Evolutionary conservation across 2,888 invertebrate genomes (phyloP).

Genomic region (Clistopyga incitator): DNA sequence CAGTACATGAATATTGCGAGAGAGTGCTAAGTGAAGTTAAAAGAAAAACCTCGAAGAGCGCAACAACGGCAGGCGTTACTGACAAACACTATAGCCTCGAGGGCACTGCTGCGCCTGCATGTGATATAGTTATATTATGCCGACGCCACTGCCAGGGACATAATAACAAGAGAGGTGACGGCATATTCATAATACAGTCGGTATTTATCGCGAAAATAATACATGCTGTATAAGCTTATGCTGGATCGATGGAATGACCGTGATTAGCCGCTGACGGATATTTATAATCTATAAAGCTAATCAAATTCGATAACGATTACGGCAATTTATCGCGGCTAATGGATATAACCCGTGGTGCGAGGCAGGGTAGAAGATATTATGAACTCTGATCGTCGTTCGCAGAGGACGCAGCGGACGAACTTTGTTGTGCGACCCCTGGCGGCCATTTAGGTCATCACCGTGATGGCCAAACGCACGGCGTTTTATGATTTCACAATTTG

Average conservation of each 20-base stretch:
- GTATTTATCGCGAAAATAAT: conserved; percentile 25
- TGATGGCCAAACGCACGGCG: background rate
- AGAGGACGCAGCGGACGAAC: background rate
- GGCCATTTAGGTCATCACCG: background rate
- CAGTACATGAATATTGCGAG: conserved; percentile 24
- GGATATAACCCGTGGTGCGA: background rate
- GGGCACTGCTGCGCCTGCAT: background rate
- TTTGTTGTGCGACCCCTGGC: background rate
- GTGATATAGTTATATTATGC: conserved; percentile 2
- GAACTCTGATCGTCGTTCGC: background rate
- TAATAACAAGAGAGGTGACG: conserved; percentile 27
- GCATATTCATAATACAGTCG: conserved; percentile 26
- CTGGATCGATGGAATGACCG: conserved; percentile 6
- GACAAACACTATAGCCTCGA: background rate
- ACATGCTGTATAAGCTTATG: background rate
- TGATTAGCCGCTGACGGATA: background rate
- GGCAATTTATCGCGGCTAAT: background rate
- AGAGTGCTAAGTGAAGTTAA: conserved; percentile 36
- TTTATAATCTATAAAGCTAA: conserved; percentile 11
- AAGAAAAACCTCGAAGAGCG: conserved; percentile 30
- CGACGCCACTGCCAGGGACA: background rate
- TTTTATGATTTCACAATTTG: background rate
- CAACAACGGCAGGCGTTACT: conserved; percentile 14
- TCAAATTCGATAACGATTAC: conserved; percentile 10
- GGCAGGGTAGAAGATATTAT: background rate